A percentile compares a stretch with the other conserved stretches of the same genome.
phyloP scores from a whole-genome alignment of 2,888 invertebrate species.

The Blomia tropicalis region DNA sequence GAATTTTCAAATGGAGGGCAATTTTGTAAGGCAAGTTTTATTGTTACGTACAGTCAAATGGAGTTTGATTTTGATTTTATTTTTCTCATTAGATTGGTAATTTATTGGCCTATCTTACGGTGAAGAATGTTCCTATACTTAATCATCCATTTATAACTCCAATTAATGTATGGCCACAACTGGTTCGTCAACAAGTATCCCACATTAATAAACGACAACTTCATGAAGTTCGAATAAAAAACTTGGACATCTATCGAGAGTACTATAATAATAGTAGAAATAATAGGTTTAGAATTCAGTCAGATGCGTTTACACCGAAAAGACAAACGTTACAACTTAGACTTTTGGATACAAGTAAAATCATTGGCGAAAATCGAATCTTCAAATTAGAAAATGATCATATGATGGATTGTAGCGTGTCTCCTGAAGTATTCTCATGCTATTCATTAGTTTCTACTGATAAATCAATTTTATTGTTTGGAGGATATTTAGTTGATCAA shows the following conservation, averaged over 20 bases:
- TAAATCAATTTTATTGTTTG: neutral
- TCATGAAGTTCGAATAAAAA: conserved; percentile 4
- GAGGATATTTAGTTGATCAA: conserved; percentile 6
- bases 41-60: neutral
- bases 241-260: neutral
- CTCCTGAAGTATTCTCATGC: neutral
- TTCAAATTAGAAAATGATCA: neutral
- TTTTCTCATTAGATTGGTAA: neutral
- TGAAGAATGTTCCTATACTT: neutral
- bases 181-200: neutral
- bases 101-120: conserved; percentile 2
- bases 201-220: neutral
- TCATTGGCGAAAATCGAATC: neutral
- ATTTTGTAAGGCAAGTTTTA: neutral
- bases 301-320: neutral
- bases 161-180: neutral
- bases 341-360: neutral
- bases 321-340: neutral
- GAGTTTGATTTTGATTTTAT: neutral
- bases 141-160: neutral
- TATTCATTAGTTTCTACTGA: neutral
- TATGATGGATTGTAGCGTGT: neutral
- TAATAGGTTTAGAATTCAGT: neutral
- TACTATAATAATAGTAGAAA: neutral
- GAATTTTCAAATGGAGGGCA: neutral